phyloP scores from a whole-genome alignment of 2,888 invertebrate genomes.

The Yponomeuta sedellus region DNA sequence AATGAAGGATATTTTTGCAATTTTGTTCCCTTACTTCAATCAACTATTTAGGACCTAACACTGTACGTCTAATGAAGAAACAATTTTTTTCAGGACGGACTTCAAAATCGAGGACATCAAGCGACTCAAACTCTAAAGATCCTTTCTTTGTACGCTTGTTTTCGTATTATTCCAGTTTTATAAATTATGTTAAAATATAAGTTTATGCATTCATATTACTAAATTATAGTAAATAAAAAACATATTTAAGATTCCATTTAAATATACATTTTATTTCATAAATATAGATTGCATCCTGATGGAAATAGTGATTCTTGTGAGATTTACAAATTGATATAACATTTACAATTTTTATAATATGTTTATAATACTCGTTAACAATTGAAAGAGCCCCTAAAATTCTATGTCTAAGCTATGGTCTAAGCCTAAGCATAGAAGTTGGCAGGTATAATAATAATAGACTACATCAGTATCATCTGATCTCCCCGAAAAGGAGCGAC shows the following conservation, averaged over 20 bases:
- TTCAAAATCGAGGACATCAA: slow-evolving; percentile 92
- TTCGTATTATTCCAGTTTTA: not conserved
- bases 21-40: too few species aligned
- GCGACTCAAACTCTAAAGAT: slow-evolving; percentile 54
- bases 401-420: too few species aligned
- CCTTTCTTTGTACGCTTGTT: not conserved
- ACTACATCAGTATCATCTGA: too few species aligned
- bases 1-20: too few species aligned
- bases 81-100: slow-evolving; percentile 78
- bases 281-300: not conserved
- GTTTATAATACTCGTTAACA: not conserved
- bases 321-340: not conserved
- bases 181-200: slow-evolving; percentile 3
- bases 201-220: slow-evolving; percentile 6
- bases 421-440: too few species aligned
- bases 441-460: too few species aligned
- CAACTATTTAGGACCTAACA: too few species aligned
- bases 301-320: not conserved
- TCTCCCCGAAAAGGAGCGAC: too few species aligned
- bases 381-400: too few species aligned
- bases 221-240: slow-evolving; percentile 8
- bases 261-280: slow-evolving; percentile 7
- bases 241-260: not conserved
- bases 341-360: not conserved
- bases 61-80: too few species aligned